Conservation (phyloP, 1,140 invertebrate genomes). For the Sinella curviseta region DNA sequence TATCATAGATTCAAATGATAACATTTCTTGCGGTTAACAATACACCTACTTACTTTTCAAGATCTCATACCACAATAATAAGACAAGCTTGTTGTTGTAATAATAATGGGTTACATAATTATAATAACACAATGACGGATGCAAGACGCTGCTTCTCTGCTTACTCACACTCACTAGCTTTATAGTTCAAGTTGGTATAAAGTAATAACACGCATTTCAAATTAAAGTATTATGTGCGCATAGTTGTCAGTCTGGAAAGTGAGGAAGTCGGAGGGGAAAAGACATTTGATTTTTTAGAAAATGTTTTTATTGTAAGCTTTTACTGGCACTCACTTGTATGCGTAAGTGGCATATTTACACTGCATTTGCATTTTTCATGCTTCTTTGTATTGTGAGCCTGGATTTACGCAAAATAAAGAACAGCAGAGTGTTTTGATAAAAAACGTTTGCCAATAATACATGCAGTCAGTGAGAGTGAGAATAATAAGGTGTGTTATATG, state of each 20-base stretch:
- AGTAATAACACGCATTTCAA: no score
- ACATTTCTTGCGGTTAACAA: background rate
- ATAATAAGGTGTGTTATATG: no score
- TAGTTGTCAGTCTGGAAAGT: background rate
- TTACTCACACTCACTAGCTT: background rate
- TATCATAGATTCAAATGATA: background rate
- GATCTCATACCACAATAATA: background rate
- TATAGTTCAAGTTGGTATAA: no score
- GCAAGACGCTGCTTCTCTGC: background rate
- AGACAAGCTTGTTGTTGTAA: background rate
- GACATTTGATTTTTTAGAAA: background rate
- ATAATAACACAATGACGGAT: background rate
- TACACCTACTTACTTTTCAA: background rate
- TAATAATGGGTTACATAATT: constrained; percentile 11
- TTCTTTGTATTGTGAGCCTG: background rate
- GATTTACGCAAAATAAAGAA: background rate
- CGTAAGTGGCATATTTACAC: background rate
- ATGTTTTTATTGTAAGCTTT: background rate
- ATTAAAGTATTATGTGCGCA: background rate
- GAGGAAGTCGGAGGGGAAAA: background rate
- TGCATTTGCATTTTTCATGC: background rate
- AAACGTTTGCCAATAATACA: no score
- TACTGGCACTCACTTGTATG: background rate
- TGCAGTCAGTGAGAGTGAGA: no score
- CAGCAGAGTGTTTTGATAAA: no score